Conservation (phyloP, 2,113 vertebrate species). For the Erpornis zantholeuca region DNA sequence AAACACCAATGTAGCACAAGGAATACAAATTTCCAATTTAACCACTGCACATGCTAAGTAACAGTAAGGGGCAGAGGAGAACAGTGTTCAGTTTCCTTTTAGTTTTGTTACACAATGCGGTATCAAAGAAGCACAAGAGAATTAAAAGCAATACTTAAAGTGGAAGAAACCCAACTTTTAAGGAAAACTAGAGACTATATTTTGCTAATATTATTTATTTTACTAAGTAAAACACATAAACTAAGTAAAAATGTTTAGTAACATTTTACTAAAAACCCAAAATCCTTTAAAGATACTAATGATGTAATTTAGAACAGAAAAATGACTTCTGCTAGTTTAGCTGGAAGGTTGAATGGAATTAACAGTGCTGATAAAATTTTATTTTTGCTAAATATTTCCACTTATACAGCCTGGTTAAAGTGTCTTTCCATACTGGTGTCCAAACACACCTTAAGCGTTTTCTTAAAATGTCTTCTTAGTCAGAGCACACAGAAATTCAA, state of each 20-base stretch:
- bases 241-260: too few relatives aligned
- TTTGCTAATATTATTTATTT: neutral
- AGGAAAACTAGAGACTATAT: neutral
- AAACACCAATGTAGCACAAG: neutral
- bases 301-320: neutral
- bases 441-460: neutral
- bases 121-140: conserved; percentile 45
- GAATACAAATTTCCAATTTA: neutral
- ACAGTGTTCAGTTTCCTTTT: neutral
- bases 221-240: neutral
- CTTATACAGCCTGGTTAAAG: neutral
- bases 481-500: neutral
- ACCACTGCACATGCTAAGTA: neutral
- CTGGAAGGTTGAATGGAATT: neutral
- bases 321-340: neutral
- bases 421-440: neutral
- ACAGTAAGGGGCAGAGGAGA: neutral
- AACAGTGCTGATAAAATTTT: neutral
- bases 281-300: neutral
- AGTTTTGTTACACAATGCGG: neutral
- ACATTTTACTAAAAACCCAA: too few relatives aligned
- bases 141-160: neutral
- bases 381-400: neutral
- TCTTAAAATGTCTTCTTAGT: neutral
- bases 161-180: neutral